Evolutionary conservation across 1,140 invertebrate species (phyloP).

Genomic region (Cheumatopsyche charites): DNA sequence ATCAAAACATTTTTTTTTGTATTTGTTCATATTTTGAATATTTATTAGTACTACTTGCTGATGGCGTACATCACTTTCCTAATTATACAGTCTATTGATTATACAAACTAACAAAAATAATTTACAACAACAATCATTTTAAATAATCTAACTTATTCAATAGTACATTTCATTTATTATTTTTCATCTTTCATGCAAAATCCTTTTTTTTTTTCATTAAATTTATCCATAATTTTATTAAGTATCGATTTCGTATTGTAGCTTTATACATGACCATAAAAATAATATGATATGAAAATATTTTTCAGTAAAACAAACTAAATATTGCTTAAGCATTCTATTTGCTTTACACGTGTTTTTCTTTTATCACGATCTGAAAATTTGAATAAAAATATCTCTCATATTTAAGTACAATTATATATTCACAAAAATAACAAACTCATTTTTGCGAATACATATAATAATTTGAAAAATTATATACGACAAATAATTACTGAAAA

Average conservation of each 20-base stretch:
- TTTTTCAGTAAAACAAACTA: neutral
- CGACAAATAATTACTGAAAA: no score
- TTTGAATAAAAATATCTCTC: neutral
- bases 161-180: constrained; percentile 13
- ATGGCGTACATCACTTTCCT: constrained; percentile 46
- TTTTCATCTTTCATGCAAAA: neutral
- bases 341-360: neutral
- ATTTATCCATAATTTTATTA: neutral
- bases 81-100: constrained; percentile 48
- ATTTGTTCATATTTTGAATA: constrained; percentile 38
- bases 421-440: neutral
- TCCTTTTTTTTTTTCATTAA: no score
- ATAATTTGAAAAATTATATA: no score
- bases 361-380: no score
- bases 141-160: constrained; percentile 37
- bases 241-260: neutral
- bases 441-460: no score
- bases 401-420: neutral
- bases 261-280: neutral
- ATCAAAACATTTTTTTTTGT: no score
- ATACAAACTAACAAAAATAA: constrained; percentile 50
- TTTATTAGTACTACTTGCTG: constrained; percentile 44
- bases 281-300: constrained; percentile 17
- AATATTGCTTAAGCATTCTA: neutral
- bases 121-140: constrained; percentile 48